Evolutionary conservation across 2,888 invertebrate species (phyloP), one percentile per base, ranked within the genome.

Genomic region (Conomelus anceps): DNA sequence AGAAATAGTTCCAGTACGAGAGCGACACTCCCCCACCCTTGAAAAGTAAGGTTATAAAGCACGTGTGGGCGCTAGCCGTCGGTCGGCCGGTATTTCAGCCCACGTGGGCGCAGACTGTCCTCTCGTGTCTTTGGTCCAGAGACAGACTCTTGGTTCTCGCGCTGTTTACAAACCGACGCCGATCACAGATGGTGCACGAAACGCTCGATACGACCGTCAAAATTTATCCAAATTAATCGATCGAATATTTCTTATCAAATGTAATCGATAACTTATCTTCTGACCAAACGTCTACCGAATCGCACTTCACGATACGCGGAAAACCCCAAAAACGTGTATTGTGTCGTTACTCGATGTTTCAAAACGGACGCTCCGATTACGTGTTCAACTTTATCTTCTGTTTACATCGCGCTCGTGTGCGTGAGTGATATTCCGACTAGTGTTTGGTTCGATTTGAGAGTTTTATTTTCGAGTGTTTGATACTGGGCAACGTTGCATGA

Each of bases 21-120:
- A 63, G n/a, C 63, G n/a, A 63, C 63, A 63, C 63, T 63, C 63
- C 63, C 63, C 63, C 63, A 63, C 63, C 63, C 63, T 63, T 63
- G 63, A 63, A 63, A 63, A 63, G 63, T 63, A 86, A 86, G 86
- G 86, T 86, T 86, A 86, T 23, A 86, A 23, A 29, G 22, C 13
- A 86, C 86, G 86, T 86, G 86, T 86, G 86, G 86, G 86, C 86
- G 86, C 86, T n/a, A 86, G 29, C 86, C 86, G 34, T 17, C 63
- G 63, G 63, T n/a, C 63, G 20, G 4, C 23, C 7, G n/a, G n/a
- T n/a, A n/a, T n/a, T n/a, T n/a, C n/a, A 24, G 23, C 23, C 86
- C 86, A 86, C 86, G 86, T 86, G 86, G 86, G 86, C 63, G 63
- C 63, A n/a, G 3, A n/a, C 20, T 63, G 63, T 63, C 63, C 63